Base-by-base conservation (phyloP, 2,888 invertebrate genomes). In the Scaptomyza cyrtandrae region DNA sequence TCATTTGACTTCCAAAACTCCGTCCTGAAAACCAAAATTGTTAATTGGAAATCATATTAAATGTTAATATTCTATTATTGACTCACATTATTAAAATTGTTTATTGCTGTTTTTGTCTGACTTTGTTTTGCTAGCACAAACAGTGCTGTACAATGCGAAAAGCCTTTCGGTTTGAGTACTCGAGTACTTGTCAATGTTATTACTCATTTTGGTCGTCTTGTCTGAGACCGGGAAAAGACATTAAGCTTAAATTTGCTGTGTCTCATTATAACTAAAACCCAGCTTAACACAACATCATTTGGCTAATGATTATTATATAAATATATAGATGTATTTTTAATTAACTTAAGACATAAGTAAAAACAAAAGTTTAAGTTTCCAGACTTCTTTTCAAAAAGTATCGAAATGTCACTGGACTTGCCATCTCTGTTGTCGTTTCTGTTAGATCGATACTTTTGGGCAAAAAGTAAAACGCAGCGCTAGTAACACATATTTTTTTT, bases 1-100 rank as follows among this genome's bases (percentile, higher is more conserved):
- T 97, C 97, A 89, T 98, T 96, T 27, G 99, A 99, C 92, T 98
- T 97, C 99, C 99, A 99, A 91, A 97, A 98, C 82, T 98, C 98
- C 3, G 98, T 96, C 98, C 97, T 98, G 91, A 50, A 93, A 48
- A 19, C 1, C 5, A 0, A 14, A 37, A 19, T 37, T 1, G 24
- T 31, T 24, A 3, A 13, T 1, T 2, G 1, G 0, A 35, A 27
- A 27, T 19, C 1, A 24, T 0, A 41, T 1, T 10, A 0, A 31
- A 46, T n/a, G 27, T 16, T 9, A n/a, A 3, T 41, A 39, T 1
- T 39, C 6, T 13, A 14, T 4, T 14, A 1, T 10, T 6, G 6
- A 74, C 88, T 88, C 57, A 83, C 83, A 83, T 77, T 58, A 0
- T 46, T 29, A 6, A 16, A 31, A 6, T 52, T 63, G 16, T 59